Evolutionary conservation across 1,140 invertebrate species (phyloP), one percentile per base, ranked within the genome.

Genomic region (Lithobius niger): DNA sequence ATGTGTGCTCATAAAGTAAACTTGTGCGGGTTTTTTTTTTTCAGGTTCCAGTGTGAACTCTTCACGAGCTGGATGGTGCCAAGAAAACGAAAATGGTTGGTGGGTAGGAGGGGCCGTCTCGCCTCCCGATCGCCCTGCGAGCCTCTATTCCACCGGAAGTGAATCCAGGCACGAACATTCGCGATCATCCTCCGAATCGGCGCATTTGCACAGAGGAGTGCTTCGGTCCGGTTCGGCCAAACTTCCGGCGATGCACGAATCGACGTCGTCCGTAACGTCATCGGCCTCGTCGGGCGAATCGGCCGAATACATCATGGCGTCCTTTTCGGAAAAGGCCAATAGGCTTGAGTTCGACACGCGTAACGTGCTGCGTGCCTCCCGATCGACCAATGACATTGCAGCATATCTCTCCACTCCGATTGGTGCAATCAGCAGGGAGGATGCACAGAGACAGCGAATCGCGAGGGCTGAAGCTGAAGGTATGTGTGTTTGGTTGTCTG

Each of bases 241-340:
- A 3, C 10, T 52, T 24, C n/a, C 3, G 3, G 13, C n/a, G 15
- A 24, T 22, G 3, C 15, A 31, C n/a, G 21, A 13, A 25, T 43
- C 31, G 10, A 6, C 3, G 4, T 54, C 52, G 10, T 25, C 25
- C 10, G 21, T 43, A 10, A 24, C 52, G 16, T 43, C 50, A 4
- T 52, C 50, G 22, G 16, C 52, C 15, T 27, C 31, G n/a, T 54
- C 52, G 4, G 16, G 16, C 4, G 52, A 54, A 43, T 54, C 52
- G 16, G 52, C 31, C 6, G 31, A 54, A 19, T 54, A 54, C 24
- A 43, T 54, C 3, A 54, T 22, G 52, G 26, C 40, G 10, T 16
- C 27, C 4, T 54, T 43, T n/a, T 18, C 31, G 4, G 36, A 31
- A 6, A 13, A 27, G n/a, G 40, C 26, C 18, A 13, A 52, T 50